Percentiles rank a stretch among this genome's conserved stretches.
Conservation (phyloP, 2,888 invertebrate genomes). For the Cylloceria caligata region DNA sequence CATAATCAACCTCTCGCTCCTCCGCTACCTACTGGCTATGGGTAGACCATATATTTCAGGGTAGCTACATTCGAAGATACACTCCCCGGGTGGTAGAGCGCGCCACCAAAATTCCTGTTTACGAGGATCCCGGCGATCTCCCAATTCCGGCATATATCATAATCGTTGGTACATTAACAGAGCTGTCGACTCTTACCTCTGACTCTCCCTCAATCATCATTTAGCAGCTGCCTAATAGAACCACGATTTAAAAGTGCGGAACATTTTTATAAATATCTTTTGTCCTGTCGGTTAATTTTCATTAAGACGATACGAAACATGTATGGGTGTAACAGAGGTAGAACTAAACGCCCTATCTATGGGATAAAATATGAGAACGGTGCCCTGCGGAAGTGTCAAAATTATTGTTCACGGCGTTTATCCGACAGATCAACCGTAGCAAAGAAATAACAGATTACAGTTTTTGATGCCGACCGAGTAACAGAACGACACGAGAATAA, state of each 20-base stretch:
- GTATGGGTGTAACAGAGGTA: no score
- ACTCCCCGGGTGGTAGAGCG: slow-evolving; percentile 29
- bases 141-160: slow-evolving; percentile 62
- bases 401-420: no score
- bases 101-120: slow-evolving; percentile 61
- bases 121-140: slow-evolving; percentile 45
- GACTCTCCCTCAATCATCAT: slow-evolving; percentile 29
- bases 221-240: not conserved
- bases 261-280: not conserved
- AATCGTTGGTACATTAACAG: slow-evolving; percentile 58
- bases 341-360: no score
- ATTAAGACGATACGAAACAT: no score
- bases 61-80: slow-evolving; percentile 59
- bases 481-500: no score
- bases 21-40: slow-evolving; percentile 54
- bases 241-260: not conserved
- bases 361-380: no score
- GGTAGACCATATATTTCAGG: slow-evolving; percentile 60
- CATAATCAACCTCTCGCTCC: slow-evolving; percentile 76
- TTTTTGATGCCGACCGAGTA: no score
- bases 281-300: not conserved
- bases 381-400: no score
- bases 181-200: slow-evolving; percentile 55
- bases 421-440: no score
- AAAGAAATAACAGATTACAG: no score